Evolutionary conservation across 2,113 vertebrate genomes (phyloP), one percentile per base, ranked within the genome.

Genomic region (Phrynosoma blainvillii): DNA sequence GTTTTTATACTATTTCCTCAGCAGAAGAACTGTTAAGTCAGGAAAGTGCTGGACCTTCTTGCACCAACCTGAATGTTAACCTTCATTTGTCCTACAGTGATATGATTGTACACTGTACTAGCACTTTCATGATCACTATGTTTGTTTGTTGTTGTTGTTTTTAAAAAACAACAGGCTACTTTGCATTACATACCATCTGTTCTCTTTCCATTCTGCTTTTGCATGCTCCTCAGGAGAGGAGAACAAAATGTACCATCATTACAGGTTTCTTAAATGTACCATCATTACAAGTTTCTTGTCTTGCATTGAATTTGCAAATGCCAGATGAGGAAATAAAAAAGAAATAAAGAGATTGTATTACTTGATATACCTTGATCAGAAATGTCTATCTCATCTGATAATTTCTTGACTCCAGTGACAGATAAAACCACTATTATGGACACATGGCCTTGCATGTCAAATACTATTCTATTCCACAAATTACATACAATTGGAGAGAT

Each of bases 281-380:
- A 79, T 74, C 86, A 62, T 65, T 84, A n/a, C 56, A 82, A 14
- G 14, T 79, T 84, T 84, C 30, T 30, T 85, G 90, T 93, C 87
- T 68, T 84, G 84, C 84, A 83, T 8, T 73, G 71, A 80, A 71
- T 56, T 87, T 30, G 18, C 65, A 40, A 86, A 93, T 93, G 32
- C 62, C 88, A 89, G 85, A 87, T 90, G 65, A 87, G 68, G 76
- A 82, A 92, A 88, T 87, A 85, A 18, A 42, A 84, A 21, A 23
- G 71, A 52, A 86, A 16, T 42, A 84, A 47, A 68, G 36, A 78
- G 20, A 76, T 86, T 56, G 70, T 88, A 4, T 92, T 90, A 88
- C 59, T 84, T 85, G 25, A 84, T 47, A 79, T 84, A 30, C 68
- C 92, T 91, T 93, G 30, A 88, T 86, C 85, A 68, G 76, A 89